These are phyloP conservation scores for Malaclemys terrapin DNA, from an alignment of 2,113 vertebrate species.

Conservation along the genomic window DNA sequence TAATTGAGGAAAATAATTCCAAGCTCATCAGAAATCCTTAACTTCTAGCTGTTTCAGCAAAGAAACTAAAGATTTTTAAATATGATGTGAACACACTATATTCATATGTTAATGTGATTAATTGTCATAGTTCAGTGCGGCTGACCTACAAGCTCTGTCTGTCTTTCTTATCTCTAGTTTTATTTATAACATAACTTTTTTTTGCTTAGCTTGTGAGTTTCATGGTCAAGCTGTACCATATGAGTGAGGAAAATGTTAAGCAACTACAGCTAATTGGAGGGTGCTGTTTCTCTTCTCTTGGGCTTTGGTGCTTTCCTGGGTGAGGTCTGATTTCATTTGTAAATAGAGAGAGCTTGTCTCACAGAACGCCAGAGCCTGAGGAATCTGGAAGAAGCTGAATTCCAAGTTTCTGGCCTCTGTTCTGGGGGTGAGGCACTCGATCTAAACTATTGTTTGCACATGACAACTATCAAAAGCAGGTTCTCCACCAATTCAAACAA, in stretches of 20 bases:
- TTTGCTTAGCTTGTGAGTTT: background rate
- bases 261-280: background rate
- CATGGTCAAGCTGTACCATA: background rate
- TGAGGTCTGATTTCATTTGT: background rate
- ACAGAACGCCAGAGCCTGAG: background rate
- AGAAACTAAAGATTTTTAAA: conserved; percentile 24
- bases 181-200: background rate
- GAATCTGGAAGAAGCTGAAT: background rate
- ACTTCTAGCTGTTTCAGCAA: conserved; percentile 15
- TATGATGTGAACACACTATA: background rate
- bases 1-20: background rate
- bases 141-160: background rate
- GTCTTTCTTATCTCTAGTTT: background rate
- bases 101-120: background rate
- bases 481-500: background rate
- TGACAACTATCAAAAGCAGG: background rate
- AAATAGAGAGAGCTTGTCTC: background rate
- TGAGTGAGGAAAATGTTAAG: background rate
- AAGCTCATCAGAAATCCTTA: conserved; percentile 35
- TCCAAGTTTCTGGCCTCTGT: background rate
- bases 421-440: background rate
- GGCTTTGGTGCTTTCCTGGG: background rate
- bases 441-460: background rate
- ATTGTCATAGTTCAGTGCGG: background rate
- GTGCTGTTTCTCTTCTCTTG: background rate